Conservation (phyloP, 2,797 vertebrate genomes). For the Potorous gilbertii region DNA sequence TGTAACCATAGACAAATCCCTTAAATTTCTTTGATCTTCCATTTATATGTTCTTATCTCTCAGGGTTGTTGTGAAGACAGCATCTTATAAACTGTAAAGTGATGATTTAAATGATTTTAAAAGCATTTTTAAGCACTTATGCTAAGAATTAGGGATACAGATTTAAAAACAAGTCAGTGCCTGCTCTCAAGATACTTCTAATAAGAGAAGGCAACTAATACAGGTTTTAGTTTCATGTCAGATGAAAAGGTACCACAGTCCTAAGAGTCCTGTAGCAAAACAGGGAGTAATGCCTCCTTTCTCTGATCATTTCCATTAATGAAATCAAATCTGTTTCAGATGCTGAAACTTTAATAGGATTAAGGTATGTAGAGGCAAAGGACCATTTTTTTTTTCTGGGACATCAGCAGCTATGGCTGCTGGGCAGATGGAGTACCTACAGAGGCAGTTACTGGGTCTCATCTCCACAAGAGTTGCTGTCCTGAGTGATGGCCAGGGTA, state of each 20-base stretch:
- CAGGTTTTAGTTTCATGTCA: background rate
- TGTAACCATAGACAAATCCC: background rate
- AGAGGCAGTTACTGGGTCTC: background rate
- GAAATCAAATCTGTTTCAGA: background rate
- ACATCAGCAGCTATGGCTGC: background rate
- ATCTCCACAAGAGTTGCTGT: background rate
- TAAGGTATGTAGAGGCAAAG: background rate
- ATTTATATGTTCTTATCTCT: background rate
- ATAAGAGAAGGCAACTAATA: background rate
- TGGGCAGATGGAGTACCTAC: background rate
- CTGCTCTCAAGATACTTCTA: background rate
- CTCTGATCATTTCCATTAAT: background rate
- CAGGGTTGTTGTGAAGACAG: background rate
- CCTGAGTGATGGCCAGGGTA: background rate
- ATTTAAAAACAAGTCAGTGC: background rate
- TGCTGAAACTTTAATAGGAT: background rate
- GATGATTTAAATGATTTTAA: background rate
- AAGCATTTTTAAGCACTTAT: background rate
- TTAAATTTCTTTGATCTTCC: background rate
- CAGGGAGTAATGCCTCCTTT: background rate
- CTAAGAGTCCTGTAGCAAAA: background rate
- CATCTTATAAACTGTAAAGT: background rate
- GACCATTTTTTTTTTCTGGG: background rate
- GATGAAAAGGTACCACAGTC: background rate
- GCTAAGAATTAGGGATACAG: background rate